Evolutionary conservation across 1,140 invertebrate species (phyloP).

Genomic region (Linepithema humile): DNA sequence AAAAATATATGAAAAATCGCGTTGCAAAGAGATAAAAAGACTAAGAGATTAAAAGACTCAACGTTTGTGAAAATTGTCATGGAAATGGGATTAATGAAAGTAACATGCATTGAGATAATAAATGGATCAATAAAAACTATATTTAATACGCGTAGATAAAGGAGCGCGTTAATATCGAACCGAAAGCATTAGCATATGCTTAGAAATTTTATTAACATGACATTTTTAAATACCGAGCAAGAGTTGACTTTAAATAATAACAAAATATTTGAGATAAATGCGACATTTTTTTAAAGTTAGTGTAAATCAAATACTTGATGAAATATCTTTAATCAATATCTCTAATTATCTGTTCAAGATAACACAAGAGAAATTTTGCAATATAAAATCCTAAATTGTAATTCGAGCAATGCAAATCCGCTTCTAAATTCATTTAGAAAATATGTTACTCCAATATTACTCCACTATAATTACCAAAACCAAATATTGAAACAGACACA

Average conservation of each 20-base stretch:
- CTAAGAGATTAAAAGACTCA: not conserved
- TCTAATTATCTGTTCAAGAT: not conserved
- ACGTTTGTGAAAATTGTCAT: constrained; percentile 2
- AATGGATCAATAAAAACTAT: constrained; percentile 34
- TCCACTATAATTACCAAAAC: constrained; percentile 21
- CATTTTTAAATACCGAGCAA: constrained; percentile 17
- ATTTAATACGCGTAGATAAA: constrained; percentile 49
- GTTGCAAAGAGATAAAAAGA: not conserved
- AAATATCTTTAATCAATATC: too few relatives aligned
- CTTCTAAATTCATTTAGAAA: constrained; percentile 4
- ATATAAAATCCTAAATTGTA: not conserved
- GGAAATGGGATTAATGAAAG: constrained; percentile 29
- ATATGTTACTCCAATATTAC: not conserved
- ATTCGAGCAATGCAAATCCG: not conserved
- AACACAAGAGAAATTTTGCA: not conserved
- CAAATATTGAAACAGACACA: not conserved
- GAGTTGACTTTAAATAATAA: not conserved
- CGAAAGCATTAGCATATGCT: constrained; percentile 51
- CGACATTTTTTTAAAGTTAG: not conserved
- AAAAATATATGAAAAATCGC: not conserved
- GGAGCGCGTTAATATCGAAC: constrained; percentile 29
- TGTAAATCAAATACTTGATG: too few relatives aligned
- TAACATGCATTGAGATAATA: constrained; percentile 51
- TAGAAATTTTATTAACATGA: constrained; percentile 59
- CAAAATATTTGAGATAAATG: constrained; percentile 9